Conservation (phyloP, 2,113 vertebrate genomes). For the Carassius auratus region DNA sequence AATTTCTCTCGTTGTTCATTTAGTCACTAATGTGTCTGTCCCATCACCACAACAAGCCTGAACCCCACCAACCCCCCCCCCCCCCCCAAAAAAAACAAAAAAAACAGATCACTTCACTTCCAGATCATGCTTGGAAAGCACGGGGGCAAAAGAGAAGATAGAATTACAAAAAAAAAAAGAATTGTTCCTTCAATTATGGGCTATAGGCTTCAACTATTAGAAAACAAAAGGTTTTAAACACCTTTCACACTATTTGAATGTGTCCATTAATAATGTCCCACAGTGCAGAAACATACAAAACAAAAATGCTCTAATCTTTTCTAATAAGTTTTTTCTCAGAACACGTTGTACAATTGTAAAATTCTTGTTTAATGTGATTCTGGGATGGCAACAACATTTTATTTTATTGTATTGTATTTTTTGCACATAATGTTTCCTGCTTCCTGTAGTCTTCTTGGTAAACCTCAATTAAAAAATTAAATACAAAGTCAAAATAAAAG, state of each 20-base stretch:
- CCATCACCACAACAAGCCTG: conserved; percentile 29
- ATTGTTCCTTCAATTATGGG: not conserved
- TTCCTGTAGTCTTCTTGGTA: too few relatives aligned
- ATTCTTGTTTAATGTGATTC: too few relatives aligned
- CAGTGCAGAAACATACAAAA: too few relatives aligned
- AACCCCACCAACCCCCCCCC: not conserved
- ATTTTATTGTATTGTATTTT: not conserved
- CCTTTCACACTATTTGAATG: not conserved
- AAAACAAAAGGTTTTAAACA: not conserved
- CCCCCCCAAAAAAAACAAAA: not conserved
- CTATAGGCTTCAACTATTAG: not conserved
- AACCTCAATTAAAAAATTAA: too few relatives aligned
- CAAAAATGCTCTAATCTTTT: too few relatives aligned
- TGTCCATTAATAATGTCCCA: too few relatives aligned
- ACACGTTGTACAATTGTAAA: too few relatives aligned
- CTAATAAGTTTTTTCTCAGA: too few relatives aligned
- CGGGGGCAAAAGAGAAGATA: not conserved
- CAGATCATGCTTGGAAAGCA: not conserved
- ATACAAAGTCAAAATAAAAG: not conserved
- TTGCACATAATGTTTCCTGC: not conserved
- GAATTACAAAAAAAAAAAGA: too few relatives aligned
- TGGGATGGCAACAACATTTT: too few relatives aligned
- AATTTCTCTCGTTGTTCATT: conserved; percentile 17
- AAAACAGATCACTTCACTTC: conserved; percentile 2
- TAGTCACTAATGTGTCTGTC: not conserved